Base-by-base conservation (phyloP, 2,113 vertebrate species). In the Pogona vitticeps region DNA sequence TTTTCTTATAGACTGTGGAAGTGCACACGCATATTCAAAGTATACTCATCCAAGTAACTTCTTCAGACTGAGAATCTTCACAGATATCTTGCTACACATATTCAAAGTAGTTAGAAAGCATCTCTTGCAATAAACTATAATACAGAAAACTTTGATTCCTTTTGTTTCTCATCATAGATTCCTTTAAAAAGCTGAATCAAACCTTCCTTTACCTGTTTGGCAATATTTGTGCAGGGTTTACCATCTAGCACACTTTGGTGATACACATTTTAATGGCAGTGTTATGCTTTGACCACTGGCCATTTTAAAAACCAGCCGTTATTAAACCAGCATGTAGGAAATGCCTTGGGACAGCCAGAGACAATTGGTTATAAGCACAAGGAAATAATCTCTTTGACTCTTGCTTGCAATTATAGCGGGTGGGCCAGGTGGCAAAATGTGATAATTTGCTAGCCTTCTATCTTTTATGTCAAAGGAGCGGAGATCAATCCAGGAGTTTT, bases 281-380 rank as follows among this genome's bases (percentile, higher is more conserved):
- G 75, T 42, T 61, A 28, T 72, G 26, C 56, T 56, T 77, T 77
- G 33, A 93, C 90, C 92, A 92, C 90, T 92, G 89, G 86, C 83
- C 92, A 94, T 93, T 94, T 93, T 94, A 91, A 92, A 92, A 52
- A 94, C 93, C 92, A 94, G 92, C 89, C 91, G 91, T 94, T 93
- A 93, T 95, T 94, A 93, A 92, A 94, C 91, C 90, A 92, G 88
- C 90, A 90, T 91, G 80, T 91, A 90, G 61, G 88, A 91, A 92
- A 82, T 77, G 89, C 61, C 93, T 90, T 92, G 91, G 90, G 92
- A 94, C 93, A 93, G 87, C 91, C 92, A 93, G 92, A 91, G 93
- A 90, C 92, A 90, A 93, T 95, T 94, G 92, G 91, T 94, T 92
- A 92, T 28, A 88, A 92, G 89, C 87, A 94, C 82, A 88, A 94